Base-by-base conservation (phyloP, 2,888 invertebrate genomes). In the Anaspis maculata region DNA sequence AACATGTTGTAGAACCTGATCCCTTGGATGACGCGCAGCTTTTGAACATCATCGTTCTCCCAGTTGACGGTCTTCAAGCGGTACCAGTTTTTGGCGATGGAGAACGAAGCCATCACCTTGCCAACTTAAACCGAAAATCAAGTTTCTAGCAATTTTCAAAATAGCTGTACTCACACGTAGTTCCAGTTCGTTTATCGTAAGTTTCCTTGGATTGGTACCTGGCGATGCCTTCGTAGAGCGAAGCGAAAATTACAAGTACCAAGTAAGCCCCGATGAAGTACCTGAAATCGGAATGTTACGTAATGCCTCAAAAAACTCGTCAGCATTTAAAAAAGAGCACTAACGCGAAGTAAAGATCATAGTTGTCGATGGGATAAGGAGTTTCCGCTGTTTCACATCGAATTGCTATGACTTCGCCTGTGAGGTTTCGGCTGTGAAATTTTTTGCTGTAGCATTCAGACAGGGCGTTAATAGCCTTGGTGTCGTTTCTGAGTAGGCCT, bases 381-480 rank as follows among this genome's bases (percentile, higher is more conserved):
- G 41, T 26, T 5, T 40, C 24, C 14, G 34, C 36, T 21, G 26
- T 51, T 32, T 56, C 45, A 34, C 60, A 60, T 22, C 37, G 39
- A 11, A 57, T 35, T 19, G 44, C 19, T 6, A 38, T 40, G 3
- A 57, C 34, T 19, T 25, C 37, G 11, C 51, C 55, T 29, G 37
- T 41, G 12, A 60, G 26, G 7, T 46, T 56, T 12, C 44, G 22
- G 15, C 35, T 12, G 3, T 15, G 19, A 34, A 41, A 55, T 39
- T 56, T 56, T 22, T 31, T 35, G 15, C 44, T 48, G 26, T 51
- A 54, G 35, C 56, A 57, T 32, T 52, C 30, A 3, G 49, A 40
- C 15, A 43, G 21, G 27, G 16, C 3, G 12, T n/a, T n/a, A n/a
- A n/a, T n/a, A n/a, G n/a, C n/a, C n/a, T n/a, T n/a, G n/a, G n/a